Evolutionary conservation across 1,140 invertebrate genomes (phyloP), one percentile per base, ranked within the genome.

Genomic region (Drosophila navojoa): DNA sequence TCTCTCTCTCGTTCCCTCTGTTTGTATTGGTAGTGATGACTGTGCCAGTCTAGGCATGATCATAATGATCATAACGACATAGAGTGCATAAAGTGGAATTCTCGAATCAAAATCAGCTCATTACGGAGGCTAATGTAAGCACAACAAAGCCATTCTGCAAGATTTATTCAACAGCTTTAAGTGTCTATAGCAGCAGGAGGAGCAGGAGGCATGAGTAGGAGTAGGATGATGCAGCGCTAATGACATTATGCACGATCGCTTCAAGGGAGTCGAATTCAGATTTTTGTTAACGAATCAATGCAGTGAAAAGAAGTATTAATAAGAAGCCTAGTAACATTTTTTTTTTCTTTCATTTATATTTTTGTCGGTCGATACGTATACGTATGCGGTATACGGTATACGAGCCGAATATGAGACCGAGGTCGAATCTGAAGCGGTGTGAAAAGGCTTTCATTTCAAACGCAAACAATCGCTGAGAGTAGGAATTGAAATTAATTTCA

Each of bases 401-500:
- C 3, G 27, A 29, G 27, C 27, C 19, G 32, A 38, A 55, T 55
- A 32, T 22, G 35, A n/a, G 19, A 49, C 38, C 38, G 59, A 54
- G 49, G 59, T 42, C 71, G 55, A 70, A 61, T 25, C 59, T 62
- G 69, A 55, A 62, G 76, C 79, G 79, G 84, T 79, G 82, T 87
- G 82, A 87, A 87, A 89, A 77, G 82, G 66, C 84, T 89, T 87
- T 89, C 84, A 87, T 87, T 87, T 82, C 84, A 87, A 89, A 82
- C 72, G 82, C 84, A 87, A 86, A 87, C 84, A 87, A 87, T 90
- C 84, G 79, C 59, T 66, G 45, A 57, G 81, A 77, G 79, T 80
- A 77, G 79, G 76, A 87, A 89, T 87, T 89, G 84, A 87, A 87
- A 87, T 89, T 87, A 87, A 87, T 90, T 87, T 89, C 84, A 87